Conservation (phyloP, 2,888 invertebrate genomes). For the Patella caerulea region DNA sequence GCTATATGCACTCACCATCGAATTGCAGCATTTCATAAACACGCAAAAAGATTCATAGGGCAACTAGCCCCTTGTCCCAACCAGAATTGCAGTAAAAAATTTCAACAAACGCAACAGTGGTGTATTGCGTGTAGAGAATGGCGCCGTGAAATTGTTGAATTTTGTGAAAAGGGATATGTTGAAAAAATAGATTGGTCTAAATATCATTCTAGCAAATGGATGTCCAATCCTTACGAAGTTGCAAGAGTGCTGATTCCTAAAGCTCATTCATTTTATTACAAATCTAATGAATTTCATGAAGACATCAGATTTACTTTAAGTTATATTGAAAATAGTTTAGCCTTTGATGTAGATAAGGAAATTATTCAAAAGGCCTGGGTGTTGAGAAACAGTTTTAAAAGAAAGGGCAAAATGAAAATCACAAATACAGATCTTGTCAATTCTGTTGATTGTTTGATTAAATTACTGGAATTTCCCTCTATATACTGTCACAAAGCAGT, state of each 20-base stretch:
- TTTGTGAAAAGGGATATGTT: conserved; percentile 33
- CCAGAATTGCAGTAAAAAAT: conserved; percentile 35
- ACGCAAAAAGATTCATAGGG: conserved; percentile 23
- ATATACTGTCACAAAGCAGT: conserved; percentile 28
- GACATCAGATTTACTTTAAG: conserved; percentile 38
- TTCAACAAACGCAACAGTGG: conserved; percentile 24
- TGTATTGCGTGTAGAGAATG: conserved; percentile 37
- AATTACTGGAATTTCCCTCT: conserved; percentile 25
- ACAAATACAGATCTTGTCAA: conserved; percentile 28
- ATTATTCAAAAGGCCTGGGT: conserved; percentile 36
- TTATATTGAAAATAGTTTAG: conserved; percentile 38
- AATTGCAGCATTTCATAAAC: conserved; percentile 36
- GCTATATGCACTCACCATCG: conserved; percentile 36
- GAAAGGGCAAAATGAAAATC: conserved; percentile 33
- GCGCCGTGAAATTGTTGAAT: conserved; percentile 31
- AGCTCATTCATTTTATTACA: conserved; percentile 43
- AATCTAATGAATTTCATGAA: conserved; percentile 42
- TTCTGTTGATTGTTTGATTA: conserved; percentile 23
- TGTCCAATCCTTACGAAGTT: conserved; percentile 40
- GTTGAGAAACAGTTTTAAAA: conserved; percentile 30
- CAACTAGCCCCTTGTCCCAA: conserved; percentile 22
- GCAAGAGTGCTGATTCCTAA: conserved; percentile 40
- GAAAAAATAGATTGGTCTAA: conserved; percentile 33
- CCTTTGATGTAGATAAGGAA: conserved; percentile 24
- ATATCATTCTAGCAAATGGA: conserved; percentile 38